Conservation (phyloP, 1,140 invertebrate genomes). For the Helicoverpa armigera region DNA sequence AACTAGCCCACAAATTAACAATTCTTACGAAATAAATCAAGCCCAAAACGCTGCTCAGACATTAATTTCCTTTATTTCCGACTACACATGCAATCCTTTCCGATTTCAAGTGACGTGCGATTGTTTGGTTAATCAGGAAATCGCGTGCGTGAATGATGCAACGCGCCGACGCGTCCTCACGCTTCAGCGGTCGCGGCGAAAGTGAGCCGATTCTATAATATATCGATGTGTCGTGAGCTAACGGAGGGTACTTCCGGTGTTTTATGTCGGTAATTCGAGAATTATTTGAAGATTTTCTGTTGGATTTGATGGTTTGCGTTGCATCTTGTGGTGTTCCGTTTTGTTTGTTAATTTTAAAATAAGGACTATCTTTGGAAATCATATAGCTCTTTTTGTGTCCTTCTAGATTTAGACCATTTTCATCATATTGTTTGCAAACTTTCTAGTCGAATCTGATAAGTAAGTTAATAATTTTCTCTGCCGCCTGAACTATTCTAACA, state of each 20-base stretch:
- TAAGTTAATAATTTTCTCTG: too few species aligned
- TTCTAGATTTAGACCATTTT: too few species aligned
- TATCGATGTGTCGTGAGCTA: conserved; percentile 25
- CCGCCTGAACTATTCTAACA: too few species aligned
- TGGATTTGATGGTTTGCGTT: neutral
- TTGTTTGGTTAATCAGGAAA: conserved; percentile 40
- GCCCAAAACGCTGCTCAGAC: neutral
- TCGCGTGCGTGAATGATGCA: conserved; percentile 38
- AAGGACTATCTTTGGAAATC: too few species aligned
- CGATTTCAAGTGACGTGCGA: conserved; percentile 28
- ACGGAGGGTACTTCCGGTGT: conserved; percentile 32
- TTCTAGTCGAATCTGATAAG: too few species aligned
- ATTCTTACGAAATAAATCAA: neutral
- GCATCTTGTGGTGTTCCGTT: neutral
- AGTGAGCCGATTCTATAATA: conserved; percentile 36
- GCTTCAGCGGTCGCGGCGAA: conserved; percentile 41
- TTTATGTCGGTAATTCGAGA: conserved; percentile 13
- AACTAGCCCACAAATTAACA: neutral
- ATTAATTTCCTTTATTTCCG: conserved; percentile 11
- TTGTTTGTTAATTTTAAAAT: neutral
- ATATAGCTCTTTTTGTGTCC: too few species aligned
- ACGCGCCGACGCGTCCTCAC: conserved; percentile 36
- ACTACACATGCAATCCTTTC: conserved; percentile 27
- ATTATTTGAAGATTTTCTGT: conserved; percentile 30
- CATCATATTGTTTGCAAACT: too few species aligned